Conservation (phyloP, 2,113 vertebrate genomes). For the Tichodroma muraria region DNA sequence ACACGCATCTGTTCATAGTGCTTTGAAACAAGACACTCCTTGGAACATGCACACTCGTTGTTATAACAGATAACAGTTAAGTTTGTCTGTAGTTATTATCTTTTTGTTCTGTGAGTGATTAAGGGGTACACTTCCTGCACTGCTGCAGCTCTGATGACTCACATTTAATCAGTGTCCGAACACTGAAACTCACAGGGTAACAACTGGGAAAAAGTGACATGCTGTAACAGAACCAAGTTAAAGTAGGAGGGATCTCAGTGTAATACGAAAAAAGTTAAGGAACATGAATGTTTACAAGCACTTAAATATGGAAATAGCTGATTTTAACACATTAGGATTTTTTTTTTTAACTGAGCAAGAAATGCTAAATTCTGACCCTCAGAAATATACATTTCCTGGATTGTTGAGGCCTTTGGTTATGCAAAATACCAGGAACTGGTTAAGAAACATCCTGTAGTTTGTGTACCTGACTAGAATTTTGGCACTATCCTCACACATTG, state of each 20-base stretch:
- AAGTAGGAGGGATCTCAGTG: not conserved
- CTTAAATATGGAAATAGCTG: not conserved
- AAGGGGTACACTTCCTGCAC: not conserved
- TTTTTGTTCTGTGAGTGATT: not conserved
- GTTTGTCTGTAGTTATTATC: not conserved
- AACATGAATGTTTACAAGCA: not conserved
- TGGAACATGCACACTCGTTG: not conserved
- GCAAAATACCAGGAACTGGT: not conserved
- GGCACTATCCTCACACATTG: not conserved
- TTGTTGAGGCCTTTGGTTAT: not conserved
- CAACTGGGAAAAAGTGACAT: not conserved
- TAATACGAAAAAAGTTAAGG: not conserved
- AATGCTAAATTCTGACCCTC: not conserved
- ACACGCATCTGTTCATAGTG: not conserved
- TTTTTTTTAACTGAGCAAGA: not conserved
- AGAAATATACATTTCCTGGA: rapidly evolving
- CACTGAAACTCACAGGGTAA: not conserved
- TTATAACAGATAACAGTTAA: not conserved
- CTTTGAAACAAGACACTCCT: not conserved
- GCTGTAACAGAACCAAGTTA: not conserved
- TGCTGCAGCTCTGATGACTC: not conserved
- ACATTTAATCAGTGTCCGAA: not conserved
- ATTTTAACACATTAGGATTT: not conserved
- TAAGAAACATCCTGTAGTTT: not conserved
- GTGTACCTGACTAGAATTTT: not conserved